Conservation (phyloP, 1,140 invertebrate species). For the Himalopsyche phryganea region DNA sequence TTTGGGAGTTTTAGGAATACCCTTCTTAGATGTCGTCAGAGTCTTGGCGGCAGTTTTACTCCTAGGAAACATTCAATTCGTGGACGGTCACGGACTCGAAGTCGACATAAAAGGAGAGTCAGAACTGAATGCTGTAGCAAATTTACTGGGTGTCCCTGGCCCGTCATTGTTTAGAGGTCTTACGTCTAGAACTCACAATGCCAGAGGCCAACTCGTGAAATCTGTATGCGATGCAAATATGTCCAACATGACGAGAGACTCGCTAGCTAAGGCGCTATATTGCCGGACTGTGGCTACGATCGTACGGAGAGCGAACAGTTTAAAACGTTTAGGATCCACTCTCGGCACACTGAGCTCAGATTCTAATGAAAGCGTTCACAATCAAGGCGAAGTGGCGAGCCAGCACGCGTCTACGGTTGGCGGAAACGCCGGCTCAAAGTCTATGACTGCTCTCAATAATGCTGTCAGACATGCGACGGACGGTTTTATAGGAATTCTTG, state of each 20-base stretch:
- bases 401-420: conserved; percentile 85
- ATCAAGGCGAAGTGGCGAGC: conserved; percentile 79
- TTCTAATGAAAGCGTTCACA: conserved; percentile 87
- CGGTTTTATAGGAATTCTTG: conserved; percentile 90
- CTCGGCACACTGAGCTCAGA: conserved; percentile 86
- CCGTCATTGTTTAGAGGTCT: conserved; percentile 75
- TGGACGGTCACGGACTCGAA: conserved; percentile 58
- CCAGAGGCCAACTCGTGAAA: conserved; percentile 77
- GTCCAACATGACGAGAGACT: conserved; percentile 83
- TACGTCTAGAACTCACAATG: conserved; percentile 79
- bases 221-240: conserved; percentile 80
- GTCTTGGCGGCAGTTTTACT: conserved; percentile 87
- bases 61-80: conserved; percentile 87
- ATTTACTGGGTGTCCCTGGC: conserved; percentile 74
- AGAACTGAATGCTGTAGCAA: conserved; percentile 80
- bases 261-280: conserved; percentile 88
- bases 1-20: conserved; percentile 85
- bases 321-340: conserved; percentile 83
- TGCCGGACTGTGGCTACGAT: conserved; percentile 94
- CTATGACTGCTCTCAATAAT: conserved; percentile 88
- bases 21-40: conserved; percentile 88
- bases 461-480: conserved; percentile 90
- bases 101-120: conserved; percentile 66
- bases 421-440: conserved; percentile 77
- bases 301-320: conserved; percentile 84